phyloP scores from a whole-genome alignment of 2,113 vertebrate genomes.

The Sitta europaea region DNA sequence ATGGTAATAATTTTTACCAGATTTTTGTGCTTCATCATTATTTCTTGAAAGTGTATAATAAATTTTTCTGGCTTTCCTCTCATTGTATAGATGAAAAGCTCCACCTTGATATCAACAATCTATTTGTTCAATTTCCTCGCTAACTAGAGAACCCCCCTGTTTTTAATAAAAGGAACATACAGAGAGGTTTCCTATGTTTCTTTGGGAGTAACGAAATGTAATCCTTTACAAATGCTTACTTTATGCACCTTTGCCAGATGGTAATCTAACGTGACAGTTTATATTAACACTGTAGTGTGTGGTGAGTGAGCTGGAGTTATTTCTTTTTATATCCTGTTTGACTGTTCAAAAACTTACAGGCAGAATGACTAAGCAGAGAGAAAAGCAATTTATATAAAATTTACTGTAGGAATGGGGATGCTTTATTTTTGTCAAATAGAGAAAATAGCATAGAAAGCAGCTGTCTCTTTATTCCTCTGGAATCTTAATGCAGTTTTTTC shows the following conservation, averaged over 20 bases:
- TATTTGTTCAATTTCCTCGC: background rate
- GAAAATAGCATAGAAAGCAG: slow-evolving; percentile 32
- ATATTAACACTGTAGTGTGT: background rate
- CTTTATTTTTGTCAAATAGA: slow-evolving; percentile 16
- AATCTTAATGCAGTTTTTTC: background rate
- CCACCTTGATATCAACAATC: background rate
- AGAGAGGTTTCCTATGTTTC: background rate
- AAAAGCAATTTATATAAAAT: slow-evolving; percentile 35
- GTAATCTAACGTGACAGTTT: background rate
- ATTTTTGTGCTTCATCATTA: background rate
- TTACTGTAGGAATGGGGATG: background rate
- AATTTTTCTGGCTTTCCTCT: background rate
- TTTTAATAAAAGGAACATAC: background rate
- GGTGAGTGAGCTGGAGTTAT: slow-evolving; percentile 19
- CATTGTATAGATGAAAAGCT: background rate
- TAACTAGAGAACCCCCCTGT: background rate
- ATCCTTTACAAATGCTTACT: background rate
- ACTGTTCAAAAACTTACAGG: slow-evolving; percentile 2
- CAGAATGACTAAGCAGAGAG: slow-evolving; percentile 46
- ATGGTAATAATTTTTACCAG: background rate
- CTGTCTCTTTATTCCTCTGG: background rate
- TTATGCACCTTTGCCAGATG: background rate
- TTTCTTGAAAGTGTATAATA: background rate
- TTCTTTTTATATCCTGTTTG: slow-evolving; percentile 17
- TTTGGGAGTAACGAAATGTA: background rate